Conservation (phyloP, 2,888 invertebrate species). For the Phortica magna region DNA sequence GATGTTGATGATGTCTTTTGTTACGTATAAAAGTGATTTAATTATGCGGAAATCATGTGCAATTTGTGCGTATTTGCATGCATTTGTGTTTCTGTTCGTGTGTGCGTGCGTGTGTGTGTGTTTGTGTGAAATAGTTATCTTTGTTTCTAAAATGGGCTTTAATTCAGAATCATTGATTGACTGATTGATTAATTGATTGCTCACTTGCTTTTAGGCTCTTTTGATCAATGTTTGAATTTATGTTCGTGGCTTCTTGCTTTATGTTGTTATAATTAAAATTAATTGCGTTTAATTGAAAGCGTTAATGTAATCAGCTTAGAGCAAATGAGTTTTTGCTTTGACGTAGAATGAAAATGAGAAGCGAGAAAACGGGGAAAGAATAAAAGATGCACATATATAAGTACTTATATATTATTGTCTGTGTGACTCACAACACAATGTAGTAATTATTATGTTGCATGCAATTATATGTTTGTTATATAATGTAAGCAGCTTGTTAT, state of each 20-base stretch:
- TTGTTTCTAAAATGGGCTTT: no score
- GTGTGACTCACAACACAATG: neutral
- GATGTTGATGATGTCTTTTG: slow-evolving; percentile 25
- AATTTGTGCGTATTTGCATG: neutral
- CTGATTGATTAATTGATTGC: neutral
- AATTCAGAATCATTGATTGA: slow-evolving; percentile 6
- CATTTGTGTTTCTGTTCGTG: neutral
- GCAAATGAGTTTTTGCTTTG: neutral
- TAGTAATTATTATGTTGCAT: neutral
- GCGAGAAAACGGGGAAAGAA: no score
- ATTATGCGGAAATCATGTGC: slow-evolving; percentile 28
- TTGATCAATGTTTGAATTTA: neutral
- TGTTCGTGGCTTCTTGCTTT: neutral
- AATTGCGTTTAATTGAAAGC: slow-evolving; percentile 17
- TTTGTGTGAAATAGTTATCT: no score
- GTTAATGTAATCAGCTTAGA: slow-evolving; percentile 15
- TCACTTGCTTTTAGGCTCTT: no score
- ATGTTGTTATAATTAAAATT: slow-evolving; percentile 1
- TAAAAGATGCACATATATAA: no score
- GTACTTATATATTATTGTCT: no score
- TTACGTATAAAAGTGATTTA: slow-evolving; percentile 22
- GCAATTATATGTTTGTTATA: neutral
- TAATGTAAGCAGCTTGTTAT: no score
- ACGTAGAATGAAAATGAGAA: no score
- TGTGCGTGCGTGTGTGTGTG: neutral